Base-by-base conservation (phyloP, 2,797 vertebrate species). In the Epinephelus malabaricus region DNA sequence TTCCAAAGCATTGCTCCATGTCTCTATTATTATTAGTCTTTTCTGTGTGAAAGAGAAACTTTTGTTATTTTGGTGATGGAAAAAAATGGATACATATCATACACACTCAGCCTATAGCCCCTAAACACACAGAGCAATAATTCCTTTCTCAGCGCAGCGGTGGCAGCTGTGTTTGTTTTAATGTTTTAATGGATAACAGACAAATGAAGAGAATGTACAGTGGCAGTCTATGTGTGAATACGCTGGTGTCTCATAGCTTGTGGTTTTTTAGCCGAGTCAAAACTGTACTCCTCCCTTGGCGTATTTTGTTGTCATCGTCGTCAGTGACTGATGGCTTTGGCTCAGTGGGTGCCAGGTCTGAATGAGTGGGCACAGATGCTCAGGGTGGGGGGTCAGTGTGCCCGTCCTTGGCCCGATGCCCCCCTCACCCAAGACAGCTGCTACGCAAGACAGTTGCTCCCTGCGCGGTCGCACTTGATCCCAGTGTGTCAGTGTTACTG, bases 371-470 rank as follows among this genome's bases (percentile, higher is more conserved):
- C 88, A 68, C 90, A 86, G 68, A 89, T 79, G 65, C 79, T 78
- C 51, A 0, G 73, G 76, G 76, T 74, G 76, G 69, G 78, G 80
- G 83, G 82, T 85, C 83, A 83, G 64, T 34, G 56, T 86, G 69
- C 72, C 79, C 71, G 61, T 67, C 76, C 76, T 87, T 84, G 82
- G 78, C 80, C 69, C 17, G 59, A 85, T 87, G 74, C 73, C 70
- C 84, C 34, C 60, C 62, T 83, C 69, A 73, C 59, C 63, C 71
- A 63, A 82, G 92, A 92, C 94, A 95, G 94, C 93, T 95, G 94
- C 88, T 38, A 55, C 40, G 65, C 62, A 38, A 50, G 58, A 55
- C 90, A 91, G 85, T 76, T 86, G 86, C 75, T 88, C 67, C 72
- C 56, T 53, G 73, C 53, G 15, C 66, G 60, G 79, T 49, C 78